phyloP scores from a whole-genome alignment of 2,797 vertebrate species.

The Cephalopachus bancanus region DNA sequence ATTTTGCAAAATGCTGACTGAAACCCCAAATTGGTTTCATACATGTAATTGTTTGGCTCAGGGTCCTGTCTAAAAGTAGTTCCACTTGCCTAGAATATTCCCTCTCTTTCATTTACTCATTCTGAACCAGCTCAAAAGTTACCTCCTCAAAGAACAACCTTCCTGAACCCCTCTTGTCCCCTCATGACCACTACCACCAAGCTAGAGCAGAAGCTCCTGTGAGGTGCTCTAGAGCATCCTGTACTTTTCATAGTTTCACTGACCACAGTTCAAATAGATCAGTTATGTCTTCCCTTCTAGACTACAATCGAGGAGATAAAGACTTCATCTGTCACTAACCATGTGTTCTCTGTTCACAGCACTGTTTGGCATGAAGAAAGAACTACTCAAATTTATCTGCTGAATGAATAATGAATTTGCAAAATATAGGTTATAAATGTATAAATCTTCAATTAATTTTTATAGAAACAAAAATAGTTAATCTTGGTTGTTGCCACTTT shows the following conservation, averaged over 20 bases:
- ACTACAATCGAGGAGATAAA: constrained; percentile 53
- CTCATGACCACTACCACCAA: background rate
- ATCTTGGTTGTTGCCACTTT: background rate
- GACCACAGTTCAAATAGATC: constrained; percentile 14
- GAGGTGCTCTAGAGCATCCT: background rate
- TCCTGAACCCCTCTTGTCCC: background rate
- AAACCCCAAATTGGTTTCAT: constrained; percentile 41
- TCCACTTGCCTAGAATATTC: constrained; percentile 4
- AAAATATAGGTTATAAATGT: constrained; percentile 22
- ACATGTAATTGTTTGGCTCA: background rate
- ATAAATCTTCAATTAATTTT: constrained; percentile 57
- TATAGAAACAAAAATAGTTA: constrained; percentile 57
- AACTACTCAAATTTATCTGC: constrained; percentile 9
- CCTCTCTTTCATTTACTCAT: constrained; percentile 39
- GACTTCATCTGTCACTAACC: constrained; percentile 10
- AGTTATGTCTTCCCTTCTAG: constrained; percentile 3
- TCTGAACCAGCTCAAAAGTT: constrained; percentile 51
- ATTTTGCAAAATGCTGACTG: background rate
- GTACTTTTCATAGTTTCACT: constrained; percentile 11
- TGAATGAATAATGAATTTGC: background rate
- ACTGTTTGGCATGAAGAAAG: background rate
- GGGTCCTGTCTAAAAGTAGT: background rate
- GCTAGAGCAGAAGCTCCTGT: background rate
- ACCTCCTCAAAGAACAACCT: constrained; percentile 35
- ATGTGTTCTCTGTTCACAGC: background rate